Base-by-base conservation (phyloP, 1,140 invertebrate species). In the Drosophila oshimai region DNA sequence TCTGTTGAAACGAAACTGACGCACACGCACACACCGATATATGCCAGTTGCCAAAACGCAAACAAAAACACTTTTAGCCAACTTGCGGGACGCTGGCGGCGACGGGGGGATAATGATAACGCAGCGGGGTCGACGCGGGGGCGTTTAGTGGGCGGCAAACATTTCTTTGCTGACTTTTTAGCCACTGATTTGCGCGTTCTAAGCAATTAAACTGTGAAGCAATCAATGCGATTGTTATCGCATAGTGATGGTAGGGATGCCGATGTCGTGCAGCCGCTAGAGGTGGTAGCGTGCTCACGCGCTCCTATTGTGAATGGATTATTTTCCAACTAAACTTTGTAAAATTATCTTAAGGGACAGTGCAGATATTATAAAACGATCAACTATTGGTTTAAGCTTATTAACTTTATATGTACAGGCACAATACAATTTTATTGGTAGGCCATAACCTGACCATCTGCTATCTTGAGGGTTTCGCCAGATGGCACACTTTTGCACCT, bases 111-210 rank as follows among this genome's bases (percentile, higher is more conserved):
- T 36, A 47, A 17, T 51, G 68, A 55, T 78, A 31, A 67, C 50
- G 42, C 45, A 61, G 37, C 34, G 47, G 4, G 12, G 18, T 9
- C 36, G 6, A 24, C 51, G 34, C 26, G 41, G 28, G 29, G 26
- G 17, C 28, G 49, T 45, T 78, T 74, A 74, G 18, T 68, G 49
- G 50, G 69, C 49, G 72, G 46, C 65, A 67, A 64, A 68, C 67
- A 74, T 79, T 50, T 62, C n/a, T 78, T 26, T 13, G 36, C 41
- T 54, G 44, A 12, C 50, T 41, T 78, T 73, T 69, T 61, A 49
- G 15, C 26, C 45, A 29, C 76, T 54, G 54, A 54, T 77, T 77
- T 73, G 74, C 68, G 75, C 75, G 68, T 78, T 70, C 60, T 60
- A 71, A 76, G 26, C 26, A 44, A 75, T 71, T 65, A 49, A 67